Percentiles rank a stretch among this genome's conserved stretches.
These are phyloP conservation scores for Spicauda simplicius DNA, from an alignment of 2,888 invertebrate genomes.

Conservation along the genomic window DNA sequence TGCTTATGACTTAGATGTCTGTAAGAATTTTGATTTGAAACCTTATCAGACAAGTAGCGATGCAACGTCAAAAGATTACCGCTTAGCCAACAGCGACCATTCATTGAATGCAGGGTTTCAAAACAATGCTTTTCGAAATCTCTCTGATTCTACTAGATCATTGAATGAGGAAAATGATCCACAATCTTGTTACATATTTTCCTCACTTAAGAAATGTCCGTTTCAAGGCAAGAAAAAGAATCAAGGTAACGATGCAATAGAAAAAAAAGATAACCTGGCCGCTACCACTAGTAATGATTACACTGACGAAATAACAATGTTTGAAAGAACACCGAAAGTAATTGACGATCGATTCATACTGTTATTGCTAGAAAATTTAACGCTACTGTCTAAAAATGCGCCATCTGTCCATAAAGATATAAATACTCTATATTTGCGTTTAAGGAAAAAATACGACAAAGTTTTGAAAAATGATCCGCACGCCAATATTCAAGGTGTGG, in stretches of 20 bases:
- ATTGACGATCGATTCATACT: constrained; percentile 71
- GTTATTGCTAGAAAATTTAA: constrained; percentile 65
- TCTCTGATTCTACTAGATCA: constrained; percentile 28
- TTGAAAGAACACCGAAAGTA: constrained; percentile 56
- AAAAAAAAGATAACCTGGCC: constrained; percentile 37
- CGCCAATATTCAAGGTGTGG: constrained; percentile 54
- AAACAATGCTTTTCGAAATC: not conserved
- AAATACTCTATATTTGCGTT: constrained; percentile 56
- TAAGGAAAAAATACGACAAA: constrained; percentile 63
- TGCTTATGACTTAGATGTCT: constrained; percentile 14
- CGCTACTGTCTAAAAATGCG: constrained; percentile 58
- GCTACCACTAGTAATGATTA: constrained; percentile 37
- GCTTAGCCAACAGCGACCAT: constrained; percentile 35
- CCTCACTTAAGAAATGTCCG: constrained; percentile 52
- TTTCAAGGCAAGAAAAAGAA: constrained; percentile 41
- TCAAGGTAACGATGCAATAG: constrained; percentile 40
- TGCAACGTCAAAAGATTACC: constrained; percentile 56
- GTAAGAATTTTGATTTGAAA: constrained; percentile 49
- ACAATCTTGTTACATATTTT: constrained; percentile 57
- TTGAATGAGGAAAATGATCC: constrained; percentile 48
- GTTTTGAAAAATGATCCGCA: constrained; percentile 45
- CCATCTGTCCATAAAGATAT: constrained; percentile 62
- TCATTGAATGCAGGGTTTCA: constrained; percentile 6
- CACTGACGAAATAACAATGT: constrained; percentile 48
- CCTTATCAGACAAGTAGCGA: constrained; percentile 58